Evolutionary conservation across 2,888 invertebrate genomes (phyloP), one percentile per base, ranked within the genome.

Genomic region (Hedya salicella): DNA sequence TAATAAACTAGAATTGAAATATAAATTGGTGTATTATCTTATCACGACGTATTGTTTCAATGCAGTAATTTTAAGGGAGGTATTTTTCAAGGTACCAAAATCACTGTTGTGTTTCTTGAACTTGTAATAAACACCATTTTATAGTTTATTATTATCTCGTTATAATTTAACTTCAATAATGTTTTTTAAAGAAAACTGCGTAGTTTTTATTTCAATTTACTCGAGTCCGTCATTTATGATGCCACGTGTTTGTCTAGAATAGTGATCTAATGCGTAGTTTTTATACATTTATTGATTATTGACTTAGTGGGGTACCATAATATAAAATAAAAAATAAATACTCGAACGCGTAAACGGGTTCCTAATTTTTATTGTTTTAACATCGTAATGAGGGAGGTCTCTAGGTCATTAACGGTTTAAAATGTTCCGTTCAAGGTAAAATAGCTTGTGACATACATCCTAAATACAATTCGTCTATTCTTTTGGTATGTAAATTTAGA

Each of bases 241-340:
- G 48, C 39, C 60, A 61, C 53, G 48, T 73, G 75, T 71, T 75
- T 72, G 70, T 71, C 69, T 73, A 72, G 69, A 78, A 71, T 76
- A 73, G 71, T 75, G 74, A 71, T 75, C 77, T 77, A 79, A 83
- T 86, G 81, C 86, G 86, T 78, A 85, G 76, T 84, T 78, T 62
- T 62, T 68, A 74, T 77, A 78, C 75, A 78, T 74, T 74, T 71
- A 73, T 69, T 66, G 73, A 75, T 76, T 75, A 79, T 78, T 74
- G 71, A 71, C 74, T 77, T 71, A 70, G 61, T 60, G 8, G 39
- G 5, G 50, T 8, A 16, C 16, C n/a, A 13, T 30, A 25, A 14
- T 2, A 16, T n/a, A n/a, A n/a, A n/a, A n/a, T n/a, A n/a, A n/a
- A n/a, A n/a, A n/a, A 42, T 56, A 30, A 16, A 56, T 6, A 44